Conservation (phyloP, 2,888 invertebrate species). For the Drosophila gaucha region DNA sequence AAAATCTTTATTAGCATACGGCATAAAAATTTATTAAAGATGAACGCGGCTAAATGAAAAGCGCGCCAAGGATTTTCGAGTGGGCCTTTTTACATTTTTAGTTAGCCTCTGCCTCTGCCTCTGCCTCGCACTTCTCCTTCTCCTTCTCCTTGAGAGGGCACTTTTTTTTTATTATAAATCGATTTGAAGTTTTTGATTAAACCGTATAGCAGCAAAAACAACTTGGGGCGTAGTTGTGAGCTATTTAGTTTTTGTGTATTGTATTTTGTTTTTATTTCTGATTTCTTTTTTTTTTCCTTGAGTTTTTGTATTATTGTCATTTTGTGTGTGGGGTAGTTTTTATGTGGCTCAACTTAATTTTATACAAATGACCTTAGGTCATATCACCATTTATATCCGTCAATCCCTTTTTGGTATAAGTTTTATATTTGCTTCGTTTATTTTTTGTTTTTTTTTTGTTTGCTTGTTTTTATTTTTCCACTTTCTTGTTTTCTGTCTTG, state of each 20-base stretch:
- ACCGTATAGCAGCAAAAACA: slow-evolving; percentile 52
- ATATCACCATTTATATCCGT: slow-evolving; percentile 81
- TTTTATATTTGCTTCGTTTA: slow-evolving; percentile 77
- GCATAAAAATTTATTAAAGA: slow-evolving; percentile 81
- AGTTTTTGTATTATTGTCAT: slow-evolving; percentile 55
- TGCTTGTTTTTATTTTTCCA: slow-evolving; percentile 15
- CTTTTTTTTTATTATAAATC: slow-evolving; percentile 71
- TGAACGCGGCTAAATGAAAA: slow-evolving; percentile 65
- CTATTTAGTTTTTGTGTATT: slow-evolving; percentile 47
- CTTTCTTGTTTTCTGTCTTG: slow-evolving; percentile 35
- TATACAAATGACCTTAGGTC: slow-evolving; percentile 79
- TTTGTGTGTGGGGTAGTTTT: slow-evolving; percentile 60
- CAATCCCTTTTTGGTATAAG: slow-evolving; percentile 79
- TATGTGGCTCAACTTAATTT: slow-evolving; percentile 80
- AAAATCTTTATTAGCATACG: slow-evolving; percentile 80
- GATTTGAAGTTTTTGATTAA: slow-evolving; percentile 77
- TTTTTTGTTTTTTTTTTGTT: slow-evolving; percentile 20
- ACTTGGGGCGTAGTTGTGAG: slow-evolving; percentile 55
- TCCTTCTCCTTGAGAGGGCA: neutral
- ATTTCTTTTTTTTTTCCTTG: slow-evolving; percentile 16
- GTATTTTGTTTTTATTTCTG: slow-evolving; percentile 17
- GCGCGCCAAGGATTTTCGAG: slow-evolving; percentile 42
- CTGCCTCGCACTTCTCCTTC: neutral
- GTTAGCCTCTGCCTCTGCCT: slow-evolving; percentile 38
- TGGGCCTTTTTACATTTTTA: slow-evolving; percentile 48